Evolutionary conservation across 1,140 invertebrate genomes (phyloP).

Genomic region (Drosophila parabipectinata): DNA sequence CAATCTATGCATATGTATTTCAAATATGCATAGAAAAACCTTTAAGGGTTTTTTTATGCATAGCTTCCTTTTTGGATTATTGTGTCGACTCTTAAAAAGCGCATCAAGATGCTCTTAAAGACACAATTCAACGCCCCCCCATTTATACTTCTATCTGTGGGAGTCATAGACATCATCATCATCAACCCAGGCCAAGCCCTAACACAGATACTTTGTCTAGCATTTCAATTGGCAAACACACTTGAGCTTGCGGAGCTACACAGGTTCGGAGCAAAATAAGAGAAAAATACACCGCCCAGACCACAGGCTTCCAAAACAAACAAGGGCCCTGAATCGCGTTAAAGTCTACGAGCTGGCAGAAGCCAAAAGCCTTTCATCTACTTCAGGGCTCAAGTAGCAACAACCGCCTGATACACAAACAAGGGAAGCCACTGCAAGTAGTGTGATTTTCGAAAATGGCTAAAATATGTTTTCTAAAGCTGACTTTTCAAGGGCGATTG

Average conservation of each 20-base stretch:
- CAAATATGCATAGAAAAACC: too few relatives aligned
- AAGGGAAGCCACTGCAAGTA: conserved; percentile 44
- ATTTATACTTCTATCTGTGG: conserved; percentile 28
- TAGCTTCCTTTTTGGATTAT: background rate
- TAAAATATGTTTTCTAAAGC: conserved; percentile 81
- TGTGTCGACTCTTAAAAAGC: conserved; percentile 19
- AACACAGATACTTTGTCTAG: conserved; percentile 80
- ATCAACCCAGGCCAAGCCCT: conserved; percentile 16
- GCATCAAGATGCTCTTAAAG: conserved; percentile 26
- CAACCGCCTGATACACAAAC: conserved; percentile 65
- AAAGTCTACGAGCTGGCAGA: conserved; percentile 31
- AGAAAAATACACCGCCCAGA: conserved; percentile 41
- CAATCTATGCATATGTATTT: too few relatives aligned
- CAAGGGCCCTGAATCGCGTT: conserved; percentile 36
- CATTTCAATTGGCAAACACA: conserved; percentile 82
- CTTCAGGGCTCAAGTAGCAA: conserved; percentile 75
- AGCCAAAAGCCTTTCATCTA: conserved; percentile 76
- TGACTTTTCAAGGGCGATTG: conserved; percentile 78
- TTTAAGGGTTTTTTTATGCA: background rate
- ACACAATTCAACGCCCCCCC: conserved; percentile 1
- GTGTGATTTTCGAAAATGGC: conserved; percentile 81
- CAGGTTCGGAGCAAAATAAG: conserved; percentile 32
- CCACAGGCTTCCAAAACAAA: conserved; percentile 75
- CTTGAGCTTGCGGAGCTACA: conserved; percentile 61
- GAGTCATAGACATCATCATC: conserved; percentile 53